phyloP scores from a whole-genome alignment of 2,113 vertebrate species.

The Semicossyphus pulcher region DNA sequence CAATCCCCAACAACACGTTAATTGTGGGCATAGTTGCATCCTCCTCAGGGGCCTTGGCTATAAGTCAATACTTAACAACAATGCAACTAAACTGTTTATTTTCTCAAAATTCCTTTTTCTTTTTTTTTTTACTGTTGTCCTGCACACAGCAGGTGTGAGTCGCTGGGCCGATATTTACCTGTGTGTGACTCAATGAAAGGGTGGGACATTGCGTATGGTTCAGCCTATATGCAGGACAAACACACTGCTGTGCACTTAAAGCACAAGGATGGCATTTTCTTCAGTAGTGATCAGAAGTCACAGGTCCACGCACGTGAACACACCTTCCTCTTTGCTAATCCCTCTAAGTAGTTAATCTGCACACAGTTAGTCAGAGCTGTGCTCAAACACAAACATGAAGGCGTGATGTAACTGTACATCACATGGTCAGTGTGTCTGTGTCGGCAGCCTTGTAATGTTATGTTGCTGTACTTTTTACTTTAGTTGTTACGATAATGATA shows the following conservation, averaged over 20 bases:
- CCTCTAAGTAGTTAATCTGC: slow-evolving; percentile 35
- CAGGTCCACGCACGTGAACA: slow-evolving; percentile 21
- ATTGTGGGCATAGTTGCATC: neutral
- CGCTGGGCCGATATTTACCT: neutral
- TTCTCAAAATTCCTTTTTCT: too few species aligned
- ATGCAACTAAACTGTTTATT: too few species aligned
- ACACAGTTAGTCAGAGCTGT: neutral
- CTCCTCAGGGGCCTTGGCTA: neutral
- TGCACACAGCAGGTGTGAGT: slow-evolving; percentile 1
- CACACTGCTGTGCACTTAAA: too few species aligned
- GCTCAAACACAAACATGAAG: slow-evolving; percentile 4
- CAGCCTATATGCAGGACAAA: neutral
- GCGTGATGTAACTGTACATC: neutral
- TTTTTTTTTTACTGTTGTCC: neutral
- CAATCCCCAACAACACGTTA: neutral
- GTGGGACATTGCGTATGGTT: neutral
- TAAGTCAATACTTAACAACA: neutral
- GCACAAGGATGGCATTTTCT: neutral
- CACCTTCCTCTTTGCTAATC: slow-evolving; percentile 33
- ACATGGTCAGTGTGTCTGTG: neutral
- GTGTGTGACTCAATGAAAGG: neutral
- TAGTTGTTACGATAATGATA: neutral
- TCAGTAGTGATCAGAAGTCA: slow-evolving; percentile 36
- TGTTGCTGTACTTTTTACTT: too few species aligned
- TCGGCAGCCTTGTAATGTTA: neutral